Conservation (phyloP, 2,888 invertebrate species). For the Drosophila macrospina region DNA sequence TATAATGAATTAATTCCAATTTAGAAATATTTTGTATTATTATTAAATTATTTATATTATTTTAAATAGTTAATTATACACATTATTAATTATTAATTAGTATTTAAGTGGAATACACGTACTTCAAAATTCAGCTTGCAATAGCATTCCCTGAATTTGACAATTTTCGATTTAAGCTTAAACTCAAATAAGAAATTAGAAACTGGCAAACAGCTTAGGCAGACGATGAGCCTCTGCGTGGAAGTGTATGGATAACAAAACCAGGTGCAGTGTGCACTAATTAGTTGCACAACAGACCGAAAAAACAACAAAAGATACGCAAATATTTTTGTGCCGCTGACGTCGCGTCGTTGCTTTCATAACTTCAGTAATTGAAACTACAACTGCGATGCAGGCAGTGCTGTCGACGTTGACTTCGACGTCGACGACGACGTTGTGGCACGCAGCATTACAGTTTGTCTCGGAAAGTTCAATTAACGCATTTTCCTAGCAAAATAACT, state of each 20-base stretch:
- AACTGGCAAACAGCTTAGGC: background rate
- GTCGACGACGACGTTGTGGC: constrained; percentile 22
- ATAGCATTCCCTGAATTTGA: too few relatives aligned
- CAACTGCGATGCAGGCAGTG: constrained; percentile 11
- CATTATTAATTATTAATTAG: too few relatives aligned
- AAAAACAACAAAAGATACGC: constrained; percentile 80
- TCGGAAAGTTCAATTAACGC: constrained; percentile 81
- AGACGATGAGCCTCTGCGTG: too few relatives aligned
- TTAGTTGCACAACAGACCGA: constrained; percentile 83
- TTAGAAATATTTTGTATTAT: too few relatives aligned
- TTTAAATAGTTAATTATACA: too few relatives aligned
- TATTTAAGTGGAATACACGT: too few relatives aligned
- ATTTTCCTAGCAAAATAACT: constrained; percentile 60
- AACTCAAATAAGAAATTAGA: too few relatives aligned
- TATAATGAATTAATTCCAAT: too few relatives aligned
- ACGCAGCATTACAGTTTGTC: constrained; percentile 78
- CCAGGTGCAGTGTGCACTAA: constrained; percentile 78
- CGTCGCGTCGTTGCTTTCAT: constrained; percentile 61
- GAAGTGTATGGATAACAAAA: constrained; percentile 41
- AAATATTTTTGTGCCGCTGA: constrained; percentile 65
- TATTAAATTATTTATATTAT: too few relatives aligned
- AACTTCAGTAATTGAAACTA: constrained; percentile 68
- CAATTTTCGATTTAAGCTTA: too few relatives aligned
- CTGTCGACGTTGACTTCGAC: constrained; percentile 13
- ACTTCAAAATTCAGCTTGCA: too few relatives aligned